Evolutionary conservation across 1,140 invertebrate species (phyloP).

Genomic region (Lucilia sericata): DNA sequence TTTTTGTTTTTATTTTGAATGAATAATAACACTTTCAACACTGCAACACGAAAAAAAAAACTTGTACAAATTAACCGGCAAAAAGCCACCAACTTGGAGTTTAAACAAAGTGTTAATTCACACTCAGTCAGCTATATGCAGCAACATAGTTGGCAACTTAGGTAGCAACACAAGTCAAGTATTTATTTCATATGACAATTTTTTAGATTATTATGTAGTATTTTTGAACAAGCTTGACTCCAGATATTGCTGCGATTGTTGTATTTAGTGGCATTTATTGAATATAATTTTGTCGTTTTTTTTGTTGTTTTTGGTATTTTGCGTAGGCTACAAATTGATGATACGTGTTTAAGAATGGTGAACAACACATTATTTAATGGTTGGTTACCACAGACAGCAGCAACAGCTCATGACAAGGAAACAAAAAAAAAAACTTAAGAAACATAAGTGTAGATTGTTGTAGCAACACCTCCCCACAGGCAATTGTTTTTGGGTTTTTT

Average conservation of each 20-base stretch:
- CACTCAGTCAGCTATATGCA: background rate
- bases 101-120: conserved; percentile 16
- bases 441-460: background rate
- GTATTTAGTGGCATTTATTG: background rate
- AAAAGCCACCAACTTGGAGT: background rate
- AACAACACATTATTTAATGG: conserved; percentile 6
- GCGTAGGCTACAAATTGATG: conserved; percentile 23
- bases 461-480: conserved; percentile 4
- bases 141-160: background rate
- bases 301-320: background rate
- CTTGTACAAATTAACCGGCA: background rate
- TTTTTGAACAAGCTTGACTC: background rate
- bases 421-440: no score
- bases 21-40: conserved; percentile 15
- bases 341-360: conserved; percentile 13
- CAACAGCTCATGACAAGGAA: no score
- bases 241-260: background rate
- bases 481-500: background rate
- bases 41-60: background rate
- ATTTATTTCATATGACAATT: conserved; percentile 24
- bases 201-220: conserved; percentile 16
- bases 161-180: background rate
- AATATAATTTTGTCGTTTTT: background rate
- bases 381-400: background rate
- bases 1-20: background rate